Conservation (phyloP, 2,888 invertebrate genomes). For the Nasonovia ribisnigri region DNA sequence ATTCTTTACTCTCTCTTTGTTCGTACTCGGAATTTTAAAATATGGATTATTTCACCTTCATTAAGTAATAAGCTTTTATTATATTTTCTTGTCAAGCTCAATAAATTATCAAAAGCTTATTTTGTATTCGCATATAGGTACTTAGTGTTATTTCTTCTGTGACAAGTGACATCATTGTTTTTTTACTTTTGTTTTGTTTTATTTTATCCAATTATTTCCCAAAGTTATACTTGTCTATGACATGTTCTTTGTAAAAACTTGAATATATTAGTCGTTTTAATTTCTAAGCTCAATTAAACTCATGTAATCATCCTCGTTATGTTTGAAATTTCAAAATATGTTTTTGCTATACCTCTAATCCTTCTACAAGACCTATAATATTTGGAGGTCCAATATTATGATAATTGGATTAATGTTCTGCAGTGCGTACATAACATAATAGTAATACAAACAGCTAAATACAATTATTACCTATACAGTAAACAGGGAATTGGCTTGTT, state of each 20-base stretch:
- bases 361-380: background rate
- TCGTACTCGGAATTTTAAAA: background rate
- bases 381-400: background rate
- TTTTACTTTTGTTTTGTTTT: background rate
- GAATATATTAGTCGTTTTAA: background rate
- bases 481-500: background rate
- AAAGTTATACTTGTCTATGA: background rate
- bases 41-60: background rate
- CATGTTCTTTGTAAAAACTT: background rate
- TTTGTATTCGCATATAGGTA: background rate
- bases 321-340: background rate
- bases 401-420: background rate
- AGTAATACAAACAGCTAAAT: background rate
- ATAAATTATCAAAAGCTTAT: background rate
- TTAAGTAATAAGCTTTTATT: constrained; percentile 6
- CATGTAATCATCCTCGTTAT: background rate
- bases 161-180: background rate
- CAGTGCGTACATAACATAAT: background rate
- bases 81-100: background rate
- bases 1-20: background rate
- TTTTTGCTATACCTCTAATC: background rate
- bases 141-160: background rate
- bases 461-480: background rate
- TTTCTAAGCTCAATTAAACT: background rate
- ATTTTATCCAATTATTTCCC: background rate